Evolutionary conservation across 2,113 vertebrate genomes (phyloP).

Genomic region (Tetrax tetrax): DNA sequence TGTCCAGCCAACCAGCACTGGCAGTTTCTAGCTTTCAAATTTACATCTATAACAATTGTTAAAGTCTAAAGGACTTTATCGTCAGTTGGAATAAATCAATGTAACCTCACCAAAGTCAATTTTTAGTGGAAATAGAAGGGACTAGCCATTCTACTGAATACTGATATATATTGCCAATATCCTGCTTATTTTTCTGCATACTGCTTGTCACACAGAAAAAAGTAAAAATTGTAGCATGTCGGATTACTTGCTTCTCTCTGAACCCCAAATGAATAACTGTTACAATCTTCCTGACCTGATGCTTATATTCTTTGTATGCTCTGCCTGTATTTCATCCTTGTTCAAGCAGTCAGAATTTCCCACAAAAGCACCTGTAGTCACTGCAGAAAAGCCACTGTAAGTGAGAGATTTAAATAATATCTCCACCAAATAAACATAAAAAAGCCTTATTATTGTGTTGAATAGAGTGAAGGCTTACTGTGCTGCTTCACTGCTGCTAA

Average conservation of each 20-base stretch:
- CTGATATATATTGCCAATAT: not conserved
- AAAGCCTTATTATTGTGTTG: not conserved
- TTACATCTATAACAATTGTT: not conserved
- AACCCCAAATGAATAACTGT: not conserved
- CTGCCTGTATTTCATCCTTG: not conserved
- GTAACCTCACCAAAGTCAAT: not conserved
- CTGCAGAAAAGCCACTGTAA: not conserved
- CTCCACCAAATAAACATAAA: not conserved
- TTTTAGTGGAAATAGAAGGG: not conserved
- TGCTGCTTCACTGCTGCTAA: conserved; percentile 17
- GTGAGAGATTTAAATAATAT: conserved; percentile 28
- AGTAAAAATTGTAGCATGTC: not conserved
- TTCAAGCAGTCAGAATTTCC: conserved; percentile 18
- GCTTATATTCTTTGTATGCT: not conserved
- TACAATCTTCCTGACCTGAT: not conserved
- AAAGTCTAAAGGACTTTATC: not conserved
- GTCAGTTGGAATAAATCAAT: not conserved
- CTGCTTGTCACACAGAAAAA: not conserved
- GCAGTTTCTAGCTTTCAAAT: not conserved
- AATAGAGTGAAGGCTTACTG: not conserved
- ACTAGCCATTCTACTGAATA: not conserved
- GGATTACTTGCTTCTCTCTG: not conserved
- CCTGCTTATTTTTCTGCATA: conserved; percentile 1
- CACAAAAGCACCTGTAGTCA: not conserved
- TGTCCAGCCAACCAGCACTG: not conserved